Conservation (phyloP, 2,888 invertebrate genomes). For the Galeruca laticollis region DNA sequence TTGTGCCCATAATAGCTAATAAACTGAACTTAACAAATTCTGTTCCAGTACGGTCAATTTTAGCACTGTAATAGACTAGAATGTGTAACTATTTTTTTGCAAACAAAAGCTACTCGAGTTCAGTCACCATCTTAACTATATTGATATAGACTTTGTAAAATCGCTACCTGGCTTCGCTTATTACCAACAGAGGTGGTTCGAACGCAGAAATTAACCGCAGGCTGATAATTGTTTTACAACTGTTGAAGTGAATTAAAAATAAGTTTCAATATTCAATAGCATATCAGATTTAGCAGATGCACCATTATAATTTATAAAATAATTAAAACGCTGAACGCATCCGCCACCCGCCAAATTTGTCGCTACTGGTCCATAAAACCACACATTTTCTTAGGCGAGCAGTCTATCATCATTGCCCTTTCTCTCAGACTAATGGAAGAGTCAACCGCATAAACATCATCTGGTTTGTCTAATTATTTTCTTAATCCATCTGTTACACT, state of each 20-base stretch:
- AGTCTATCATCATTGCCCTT: slow-evolving; percentile 25
- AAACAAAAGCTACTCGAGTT: too few relatives aligned
- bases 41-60: too few relatives aligned
- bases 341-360: slow-evolving; percentile 34
- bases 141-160: too few relatives aligned
- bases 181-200: too few relatives aligned
- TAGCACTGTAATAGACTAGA: too few relatives aligned
- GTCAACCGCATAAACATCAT: slow-evolving; percentile 19
- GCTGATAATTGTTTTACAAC: too few relatives aligned
- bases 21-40: too few relatives aligned
- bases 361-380: slow-evolving; percentile 39
- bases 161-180: too few relatives aligned
- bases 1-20: too few relatives aligned
- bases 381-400: slow-evolving; percentile 26
- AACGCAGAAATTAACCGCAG: too few relatives aligned
- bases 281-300: slow-evolving; percentile 18
- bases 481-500: slow-evolving; percentile 31
- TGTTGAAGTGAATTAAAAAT: slow-evolving; percentile 23
- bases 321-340: slow-evolving; percentile 31
- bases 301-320: slow-evolving; percentile 24
- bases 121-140: too few relatives aligned
- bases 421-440: slow-evolving; percentile 44
- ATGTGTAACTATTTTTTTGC: too few relatives aligned
- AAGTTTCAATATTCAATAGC: slow-evolving; percentile 8
- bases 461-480: slow-evolving; percentile 20